A percentile compares a stretch with the other conserved stretches of the same genome.
phyloP scores from a whole-genome alignment of 1,140 invertebrate genomes.

The Drosophila yakuba region DNA sequence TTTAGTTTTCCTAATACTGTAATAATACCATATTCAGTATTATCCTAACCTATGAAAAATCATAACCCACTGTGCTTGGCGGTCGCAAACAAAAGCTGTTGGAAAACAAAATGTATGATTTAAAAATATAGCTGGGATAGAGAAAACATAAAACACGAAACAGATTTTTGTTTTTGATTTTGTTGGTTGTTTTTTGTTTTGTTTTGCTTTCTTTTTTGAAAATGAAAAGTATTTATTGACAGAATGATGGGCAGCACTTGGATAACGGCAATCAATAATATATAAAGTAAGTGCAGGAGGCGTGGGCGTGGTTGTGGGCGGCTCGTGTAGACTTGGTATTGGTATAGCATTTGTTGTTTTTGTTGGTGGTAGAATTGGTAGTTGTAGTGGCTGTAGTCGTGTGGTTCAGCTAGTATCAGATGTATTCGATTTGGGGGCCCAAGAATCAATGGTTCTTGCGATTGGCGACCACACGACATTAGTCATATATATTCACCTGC shows the following conservation, averaged over 20 bases:
- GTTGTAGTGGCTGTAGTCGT: slow-evolving; percentile 27
- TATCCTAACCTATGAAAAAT: no score
- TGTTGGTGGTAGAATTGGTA: slow-evolving; percentile 9
- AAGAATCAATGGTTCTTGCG: slow-evolving; percentile 49
- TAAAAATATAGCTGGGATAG: slow-evolving; percentile 6
- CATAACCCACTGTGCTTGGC: background rate
- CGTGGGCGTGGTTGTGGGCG: slow-evolving; percentile 35
- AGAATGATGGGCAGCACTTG: slow-evolving; percentile 64
- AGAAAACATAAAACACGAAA: slow-evolving; percentile 50
- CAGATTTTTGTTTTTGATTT: slow-evolving; percentile 45
- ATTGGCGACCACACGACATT: slow-evolving; percentile 63
- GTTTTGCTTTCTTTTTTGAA: slow-evolving; percentile 60
- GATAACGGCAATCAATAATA: slow-evolving; percentile 51
- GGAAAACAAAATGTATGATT: slow-evolving; percentile 38
- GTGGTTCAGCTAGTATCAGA: slow-evolving; percentile 35
- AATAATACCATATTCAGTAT: no score
- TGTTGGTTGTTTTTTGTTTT: slow-evolving; percentile 45
- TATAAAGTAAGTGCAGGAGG: slow-evolving; percentile 44
- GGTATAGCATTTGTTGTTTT: slow-evolving; percentile 13
- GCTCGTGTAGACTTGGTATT: slow-evolving; percentile 34
- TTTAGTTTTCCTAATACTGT: background rate
- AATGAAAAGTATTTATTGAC: slow-evolving; percentile 67
- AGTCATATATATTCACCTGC: slow-evolving; percentile 81
- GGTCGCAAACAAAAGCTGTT: slow-evolving; percentile 29
- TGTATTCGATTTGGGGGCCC: slow-evolving; percentile 34